Conservation (phyloP, 1,140 invertebrate species). For the Scaptomyza pallida region DNA sequence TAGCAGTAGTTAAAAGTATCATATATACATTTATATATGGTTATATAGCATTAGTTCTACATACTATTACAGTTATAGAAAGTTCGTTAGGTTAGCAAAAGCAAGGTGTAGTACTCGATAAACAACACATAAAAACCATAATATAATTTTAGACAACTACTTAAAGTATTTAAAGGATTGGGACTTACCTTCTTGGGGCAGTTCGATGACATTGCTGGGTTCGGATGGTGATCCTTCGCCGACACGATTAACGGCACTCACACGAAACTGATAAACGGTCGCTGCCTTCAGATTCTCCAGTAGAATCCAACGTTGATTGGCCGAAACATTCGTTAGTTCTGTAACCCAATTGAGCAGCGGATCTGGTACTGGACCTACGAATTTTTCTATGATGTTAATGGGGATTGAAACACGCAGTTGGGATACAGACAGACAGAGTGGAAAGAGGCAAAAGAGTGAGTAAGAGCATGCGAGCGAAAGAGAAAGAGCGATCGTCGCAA, state of each 20-base stretch:
- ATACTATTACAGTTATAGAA: no score
- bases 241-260: conserved; percentile 97
- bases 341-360: conserved; percentile 94
- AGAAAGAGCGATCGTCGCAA: not conserved
- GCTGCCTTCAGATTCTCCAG: conserved; percentile 96
- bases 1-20: conserved; percentile 67
- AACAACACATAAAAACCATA: not conserved
- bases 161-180: not conserved
- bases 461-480: conserved; percentile 4
- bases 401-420: conserved; percentile 55
- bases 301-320: conserved; percentile 90
- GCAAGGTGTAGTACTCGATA: no score
- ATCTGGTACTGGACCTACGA: conserved; percentile 91
- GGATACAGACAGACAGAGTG: conserved; percentile 2
- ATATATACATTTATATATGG: conserved; percentile 55
- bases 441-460: conserved; percentile 1
- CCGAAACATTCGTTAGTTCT: conserved; percentile 93
- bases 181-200: conserved; percentile 95
- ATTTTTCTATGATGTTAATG: conserved; percentile 84
- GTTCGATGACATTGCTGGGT: conserved; percentile 92
- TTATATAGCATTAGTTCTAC: conserved; percentile 71
- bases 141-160: not conserved
- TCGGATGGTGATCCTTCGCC: conserved; percentile 96
- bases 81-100: no score
- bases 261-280: conserved; percentile 96